phyloP scores from a whole-genome alignment of 1,140 invertebrate genomes.

The Battus philenor region DNA sequence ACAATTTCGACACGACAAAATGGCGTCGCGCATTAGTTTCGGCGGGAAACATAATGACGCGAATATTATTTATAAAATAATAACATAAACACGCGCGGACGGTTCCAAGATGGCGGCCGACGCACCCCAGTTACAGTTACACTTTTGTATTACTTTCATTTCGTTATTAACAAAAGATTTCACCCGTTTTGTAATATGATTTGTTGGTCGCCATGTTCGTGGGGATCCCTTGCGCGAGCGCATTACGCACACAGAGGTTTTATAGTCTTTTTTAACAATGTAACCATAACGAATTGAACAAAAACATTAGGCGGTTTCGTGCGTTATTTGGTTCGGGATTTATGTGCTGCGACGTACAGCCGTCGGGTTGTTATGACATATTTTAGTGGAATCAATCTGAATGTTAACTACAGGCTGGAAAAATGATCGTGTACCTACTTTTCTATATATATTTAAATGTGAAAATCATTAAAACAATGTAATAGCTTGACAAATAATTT shows the following conservation, averaged over 20 bases:
- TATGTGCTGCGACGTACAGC: conserved; percentile 23
- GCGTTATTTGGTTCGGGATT: conserved; percentile 21
- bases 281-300: conserved; percentile 33
- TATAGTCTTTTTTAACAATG: conserved; percentile 28
- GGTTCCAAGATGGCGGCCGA: conserved; percentile 49
- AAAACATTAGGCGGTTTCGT: conserved; percentile 29
- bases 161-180: conserved; percentile 71
- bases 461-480: too few relatives aligned
- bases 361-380: conserved; percentile 48
- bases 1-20: conserved; percentile 4
- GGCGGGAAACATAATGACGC: conserved; percentile 11
- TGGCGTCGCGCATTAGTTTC: conserved; percentile 13
- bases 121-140: conserved; percentile 42
- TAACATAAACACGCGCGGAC: conserved; percentile 19
- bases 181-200: conserved; percentile 67
- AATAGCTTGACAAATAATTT: too few relatives aligned
- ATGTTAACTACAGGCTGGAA: background rate
- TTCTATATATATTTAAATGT: too few relatives aligned
- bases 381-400: conserved; percentile 21
- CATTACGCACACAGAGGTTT: conserved; percentile 14
- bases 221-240: conserved; percentile 30
- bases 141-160: conserved; percentile 68
- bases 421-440: background rate
- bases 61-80: conserved; percentile 17
- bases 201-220: conserved; percentile 60